A percentile compares a stretch with the other conserved stretches of the same genome.
Evolutionary conservation across 92 coral and sea anemone genomes (phyloP).

Genomic region (Zoanthus sociatus): DNA sequence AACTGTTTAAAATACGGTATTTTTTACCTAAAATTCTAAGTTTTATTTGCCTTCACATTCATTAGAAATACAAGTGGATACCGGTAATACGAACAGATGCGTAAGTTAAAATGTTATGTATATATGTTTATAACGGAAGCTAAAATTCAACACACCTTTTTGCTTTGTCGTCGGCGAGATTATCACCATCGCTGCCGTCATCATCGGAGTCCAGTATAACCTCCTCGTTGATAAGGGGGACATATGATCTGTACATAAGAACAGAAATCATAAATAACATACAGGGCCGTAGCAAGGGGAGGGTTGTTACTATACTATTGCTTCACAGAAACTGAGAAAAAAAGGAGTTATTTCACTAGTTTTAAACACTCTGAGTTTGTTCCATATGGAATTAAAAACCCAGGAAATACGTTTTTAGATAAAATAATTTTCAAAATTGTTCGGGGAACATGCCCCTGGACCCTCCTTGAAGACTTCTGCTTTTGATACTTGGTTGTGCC

Average conservation of each 20-base stretch:
- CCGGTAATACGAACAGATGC: background rate
- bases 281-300: background rate
- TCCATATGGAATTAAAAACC: too few relatives aligned
- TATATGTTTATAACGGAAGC: background rate
- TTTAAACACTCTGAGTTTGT: too few relatives aligned
- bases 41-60: conserved; percentile 15
- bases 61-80: background rate
- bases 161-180: background rate
- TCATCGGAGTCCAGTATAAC: conserved; percentile 1
- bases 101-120: conserved; percentile 4
- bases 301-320: too few relatives aligned
- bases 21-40: background rate
- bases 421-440: too few relatives aligned
- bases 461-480: too few relatives aligned
- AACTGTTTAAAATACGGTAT: background rate
- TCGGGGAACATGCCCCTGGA: too few relatives aligned
- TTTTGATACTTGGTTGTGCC: too few relatives aligned
- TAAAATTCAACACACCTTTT: background rate
- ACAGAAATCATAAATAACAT: background rate
- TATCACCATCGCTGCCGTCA: background rate
- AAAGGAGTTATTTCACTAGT: too few relatives aligned
- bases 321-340: too few relatives aligned
- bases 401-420: too few relatives aligned
- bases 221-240: conserved; percentile 11
- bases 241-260: conserved; percentile 1